Evolutionary conservation across 2,113 vertebrate genomes (phyloP).

Genomic region (Microcebus tavaratra): DNA sequence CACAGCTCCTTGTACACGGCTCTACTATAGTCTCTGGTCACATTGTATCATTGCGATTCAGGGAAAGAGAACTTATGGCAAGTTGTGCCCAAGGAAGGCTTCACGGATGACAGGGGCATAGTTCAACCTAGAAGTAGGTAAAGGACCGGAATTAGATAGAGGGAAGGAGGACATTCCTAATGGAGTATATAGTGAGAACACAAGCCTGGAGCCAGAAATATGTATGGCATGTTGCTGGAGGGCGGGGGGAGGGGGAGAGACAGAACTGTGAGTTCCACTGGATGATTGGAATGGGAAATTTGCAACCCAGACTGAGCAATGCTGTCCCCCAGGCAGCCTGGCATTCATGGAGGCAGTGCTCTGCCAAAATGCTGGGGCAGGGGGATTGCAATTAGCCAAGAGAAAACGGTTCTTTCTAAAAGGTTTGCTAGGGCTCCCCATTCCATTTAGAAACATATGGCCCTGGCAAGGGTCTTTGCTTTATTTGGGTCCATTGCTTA

Average conservation of each 20-base stretch:
- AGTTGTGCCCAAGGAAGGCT: not conserved
- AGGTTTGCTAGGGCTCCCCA: not conserved
- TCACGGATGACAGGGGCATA: not conserved
- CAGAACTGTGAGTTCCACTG: not conserved
- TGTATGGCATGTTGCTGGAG: not conserved
- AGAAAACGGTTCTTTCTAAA: constrained; percentile 21
- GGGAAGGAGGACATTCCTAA: not conserved
- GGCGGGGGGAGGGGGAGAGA: too few species aligned
- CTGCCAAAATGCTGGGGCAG: not conserved
- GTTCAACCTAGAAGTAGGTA: not conserved
- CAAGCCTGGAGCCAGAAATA: not conserved
- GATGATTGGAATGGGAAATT: not conserved
- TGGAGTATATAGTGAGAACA: not conserved
- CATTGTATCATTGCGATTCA: not conserved
- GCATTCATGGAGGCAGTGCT: not conserved
- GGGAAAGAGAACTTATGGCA: not conserved
- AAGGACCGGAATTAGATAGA: not conserved
- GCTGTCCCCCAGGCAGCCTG: not conserved
- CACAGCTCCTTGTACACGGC: not conserved
- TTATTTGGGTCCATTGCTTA: not conserved
- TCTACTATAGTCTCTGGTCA: not conserved
- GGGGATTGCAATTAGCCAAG: not conserved
- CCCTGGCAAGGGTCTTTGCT: constrained; percentile 17
- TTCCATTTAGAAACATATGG: constrained; percentile 30
- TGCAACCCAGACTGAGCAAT: not conserved